Base-by-base conservation (phyloP, 2,888 invertebrate genomes). In the Idaea aversata region DNA sequence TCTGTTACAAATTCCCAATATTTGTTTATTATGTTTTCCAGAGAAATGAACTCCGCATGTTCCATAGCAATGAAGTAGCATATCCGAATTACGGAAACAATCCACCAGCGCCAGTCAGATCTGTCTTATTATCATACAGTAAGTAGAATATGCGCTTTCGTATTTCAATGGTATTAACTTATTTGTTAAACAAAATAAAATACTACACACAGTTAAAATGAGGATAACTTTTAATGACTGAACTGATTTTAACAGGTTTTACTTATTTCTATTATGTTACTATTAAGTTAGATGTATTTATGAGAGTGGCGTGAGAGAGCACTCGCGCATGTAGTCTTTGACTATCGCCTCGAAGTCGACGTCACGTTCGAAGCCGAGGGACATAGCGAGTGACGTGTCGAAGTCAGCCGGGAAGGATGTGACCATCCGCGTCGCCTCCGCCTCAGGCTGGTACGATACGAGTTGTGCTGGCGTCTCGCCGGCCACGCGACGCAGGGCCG, bases 1-100 rank as follows among this genome's bases (percentile, higher is more conserved):
- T 25, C 25, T 25, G 3, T 1, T 25, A 25, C 2, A 25, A 25
- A 2, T 25, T 25, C 25, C 3, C 25, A 25, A 25, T 25, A 25
- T 25, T 25, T 25, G 25, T 3, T 25, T 25, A 67, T n/a, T 63
- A 67, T 63, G 61, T 13, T 36, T 75, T 77, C 74, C 83, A 93
- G 92, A 85, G 91, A 66, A 92, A 91, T 76, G 91, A 92, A 65
- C 77, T 91, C 0, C 79, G 90, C 1, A 86, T 92, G 85, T 93
- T 92, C 62, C 91, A 92, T 70, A 88, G 86, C 70, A 92, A 90
- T 73, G 92, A 92, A 72, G 75, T 88, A 3, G 91, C 87, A 1
- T 84, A 82, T 67, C 90, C 81, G 5, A 65, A 75, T 1, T 63
- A 70, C 13, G 57, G 72, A 0, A 70, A 73, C 4, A 81, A 76